phyloP scores from a whole-genome alignment of 2,113 vertebrate species.

The Neotoma lepida region DNA sequence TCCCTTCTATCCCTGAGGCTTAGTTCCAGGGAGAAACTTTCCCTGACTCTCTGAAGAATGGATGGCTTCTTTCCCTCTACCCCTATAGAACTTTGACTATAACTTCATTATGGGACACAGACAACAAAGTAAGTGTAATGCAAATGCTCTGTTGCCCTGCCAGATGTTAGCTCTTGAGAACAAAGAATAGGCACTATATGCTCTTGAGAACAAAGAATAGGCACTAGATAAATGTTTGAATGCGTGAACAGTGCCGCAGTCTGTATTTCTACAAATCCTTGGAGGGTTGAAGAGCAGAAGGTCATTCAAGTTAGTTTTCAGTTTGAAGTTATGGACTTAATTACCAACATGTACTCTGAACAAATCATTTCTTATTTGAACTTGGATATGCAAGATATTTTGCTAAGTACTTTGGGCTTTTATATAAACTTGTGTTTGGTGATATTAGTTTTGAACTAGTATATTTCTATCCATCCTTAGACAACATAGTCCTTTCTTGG shows the following conservation, averaged over 20 bases:
- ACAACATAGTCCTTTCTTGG: constrained; percentile 48
- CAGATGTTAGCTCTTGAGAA: constrained; percentile 64
- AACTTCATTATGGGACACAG: constrained; percentile 60
- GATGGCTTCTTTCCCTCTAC: constrained; percentile 35
- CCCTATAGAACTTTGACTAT: constrained; percentile 61
- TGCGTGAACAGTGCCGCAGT: constrained; percentile 49
- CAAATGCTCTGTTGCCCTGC: constrained; percentile 2
- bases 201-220: constrained; percentile 58
- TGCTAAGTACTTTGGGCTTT: constrained; percentile 25
- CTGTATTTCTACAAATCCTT: constrained; percentile 13
- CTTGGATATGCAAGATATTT: constrained; percentile 35
- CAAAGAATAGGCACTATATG: constrained; percentile 21
- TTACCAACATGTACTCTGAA: constrained; percentile 46
- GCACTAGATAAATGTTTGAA: constrained; percentile 51
- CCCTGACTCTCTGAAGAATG: constrained; percentile 54
- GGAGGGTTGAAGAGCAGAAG: constrained; percentile 9
- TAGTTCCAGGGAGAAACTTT: constrained; percentile 56
- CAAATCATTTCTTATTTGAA: constrained; percentile 46
- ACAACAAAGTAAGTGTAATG: constrained; percentile 61
- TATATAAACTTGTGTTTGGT: constrained; percentile 38
- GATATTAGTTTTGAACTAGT: constrained; percentile 25
- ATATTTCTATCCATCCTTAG: neutral
- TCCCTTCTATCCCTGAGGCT: constrained; percentile 52
- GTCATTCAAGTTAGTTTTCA: constrained; percentile 51
- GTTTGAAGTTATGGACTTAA: constrained; percentile 53